A percentile compares a stretch with the other conserved stretches of the same genome.
phyloP scores from a whole-genome alignment of 2,113 vertebrate genomes.

The Glaucomys volans region DNA sequence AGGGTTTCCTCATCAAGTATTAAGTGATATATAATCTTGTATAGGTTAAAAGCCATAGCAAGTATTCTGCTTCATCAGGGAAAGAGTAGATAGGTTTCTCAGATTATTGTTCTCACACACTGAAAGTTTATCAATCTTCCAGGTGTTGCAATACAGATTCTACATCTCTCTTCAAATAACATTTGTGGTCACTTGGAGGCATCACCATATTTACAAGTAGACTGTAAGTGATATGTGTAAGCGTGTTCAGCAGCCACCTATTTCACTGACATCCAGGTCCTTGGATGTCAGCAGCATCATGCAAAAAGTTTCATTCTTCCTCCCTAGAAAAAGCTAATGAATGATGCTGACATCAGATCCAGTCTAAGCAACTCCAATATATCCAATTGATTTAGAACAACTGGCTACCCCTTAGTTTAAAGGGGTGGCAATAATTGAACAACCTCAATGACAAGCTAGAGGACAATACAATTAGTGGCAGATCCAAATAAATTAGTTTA shows the following conservation, averaged over 20 bases:
- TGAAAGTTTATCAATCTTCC: conserved; percentile 92
- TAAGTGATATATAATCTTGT: conserved; percentile 93
- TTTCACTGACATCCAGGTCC: conserved; percentile 93
- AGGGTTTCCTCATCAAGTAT: conserved; percentile 92
- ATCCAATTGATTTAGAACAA: conserved; percentile 90
- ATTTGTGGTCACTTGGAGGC: conserved; percentile 91
- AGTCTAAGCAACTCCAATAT: conserved; percentile 92
- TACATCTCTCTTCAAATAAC: conserved; percentile 91
- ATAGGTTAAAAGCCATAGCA: conserved; percentile 93
- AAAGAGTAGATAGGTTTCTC: conserved; percentile 91
- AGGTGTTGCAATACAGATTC: conserved; percentile 91
- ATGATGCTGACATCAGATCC: conserved; percentile 91
- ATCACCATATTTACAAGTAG: conserved; percentile 91
- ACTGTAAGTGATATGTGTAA: conserved; percentile 90
- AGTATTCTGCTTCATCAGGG: conserved; percentile 93
- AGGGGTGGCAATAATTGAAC: not conserved
- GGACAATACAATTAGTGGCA: not conserved
- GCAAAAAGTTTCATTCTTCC: conserved; percentile 92
- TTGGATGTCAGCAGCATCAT: conserved; percentile 91
- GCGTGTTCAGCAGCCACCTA: conserved; percentile 92
- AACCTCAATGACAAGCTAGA: not conserved
- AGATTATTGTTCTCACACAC: conserved; percentile 94
- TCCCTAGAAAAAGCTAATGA: conserved; percentile 93
- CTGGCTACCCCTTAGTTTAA: conserved; percentile 92
- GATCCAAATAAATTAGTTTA: not conserved